Evolutionary conservation across 2,797 vertebrate genomes (phyloP), one percentile per base, ranked within the genome.

Genomic region (Aselliscus stoliczkanus): DNA sequence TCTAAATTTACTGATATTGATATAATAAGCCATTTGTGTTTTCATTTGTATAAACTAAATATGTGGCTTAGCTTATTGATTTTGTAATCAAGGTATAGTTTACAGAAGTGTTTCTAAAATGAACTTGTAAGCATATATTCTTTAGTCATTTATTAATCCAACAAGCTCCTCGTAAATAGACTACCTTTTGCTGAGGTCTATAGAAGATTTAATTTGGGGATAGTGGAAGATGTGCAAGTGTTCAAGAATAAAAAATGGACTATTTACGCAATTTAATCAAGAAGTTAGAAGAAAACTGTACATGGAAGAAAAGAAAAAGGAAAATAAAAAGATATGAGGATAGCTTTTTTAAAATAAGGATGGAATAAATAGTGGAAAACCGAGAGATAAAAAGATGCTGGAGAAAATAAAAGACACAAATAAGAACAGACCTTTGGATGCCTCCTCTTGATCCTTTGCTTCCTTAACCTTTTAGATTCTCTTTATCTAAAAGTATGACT

Each of bases 1-100:
- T 88, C 85, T 82, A 96, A 98, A 97, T 86, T 81, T 97, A 96
- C 95, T 86, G 95, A 96, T 97, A 95, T 97, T 96, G 97, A 95
- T 8, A 98, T 97, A 95, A 97, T 96, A 96, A 97, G 97, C 94
- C 67, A 97, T 97, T 98, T 97, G 96, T 97, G 94, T 96, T 97
- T 97, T 97, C 96, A 97, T 97, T 97, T 97, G 97, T 97, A 97
- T 97, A 96, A 98, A 97, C 93, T 95, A 97, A 97, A 97, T 98
- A 94, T 96, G 87, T 96, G 87, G 97, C 97, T 97, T 97, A 96
- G 69, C 95, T 96, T 97, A 97, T 98, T 97, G 97, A 98, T 98
- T 98, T 97, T 97, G 79, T 94, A 96, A 98, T 98, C 97, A 97
- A 96, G 96, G 75, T 95, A 96, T 90, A 97, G 97, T 97, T 97